Percentiles rank a stretch among this genome's conserved stretches.
Conservation (phyloP, 2,113 vertebrate species). For the Myiozetetes cayanensis region DNA sequence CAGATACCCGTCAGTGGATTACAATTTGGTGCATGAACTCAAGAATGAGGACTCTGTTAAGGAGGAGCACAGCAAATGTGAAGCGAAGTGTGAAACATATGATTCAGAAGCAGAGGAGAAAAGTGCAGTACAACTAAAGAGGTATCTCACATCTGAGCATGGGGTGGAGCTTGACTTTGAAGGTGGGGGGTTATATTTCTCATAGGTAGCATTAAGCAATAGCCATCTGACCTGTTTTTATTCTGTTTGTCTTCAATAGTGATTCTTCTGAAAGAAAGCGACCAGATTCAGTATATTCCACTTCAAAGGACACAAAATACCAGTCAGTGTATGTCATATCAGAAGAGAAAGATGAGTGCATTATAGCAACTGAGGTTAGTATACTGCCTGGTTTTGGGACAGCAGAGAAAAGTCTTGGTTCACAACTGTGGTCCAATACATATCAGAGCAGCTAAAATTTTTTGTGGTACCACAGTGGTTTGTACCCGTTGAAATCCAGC, state of each 20-base stretch:
- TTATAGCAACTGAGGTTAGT: slow-evolving; percentile 98
- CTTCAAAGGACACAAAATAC: slow-evolving; percentile 94
- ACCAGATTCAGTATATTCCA: slow-evolving; percentile 77
- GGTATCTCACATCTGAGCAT: slow-evolving; percentile 65
- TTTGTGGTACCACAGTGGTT: neutral
- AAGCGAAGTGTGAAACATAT: slow-evolving; percentile 81
- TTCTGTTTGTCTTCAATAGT: slow-evolving; percentile 70
- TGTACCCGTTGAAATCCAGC: neutral
- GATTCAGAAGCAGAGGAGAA: slow-evolving; percentile 83
- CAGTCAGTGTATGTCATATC: slow-evolving; percentile 98
- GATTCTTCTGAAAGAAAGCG: slow-evolving; percentile 83
- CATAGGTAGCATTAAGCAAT: neutral
- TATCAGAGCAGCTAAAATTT: neutral
- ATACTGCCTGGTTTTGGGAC: neutral
- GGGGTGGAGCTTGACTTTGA: neutral
- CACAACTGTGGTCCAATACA: accelerated
- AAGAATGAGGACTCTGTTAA: slow-evolving; percentile 82
- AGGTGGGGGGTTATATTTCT: neutral
- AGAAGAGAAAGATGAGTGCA: slow-evolving; percentile 95
- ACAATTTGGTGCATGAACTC: slow-evolving; percentile 93
- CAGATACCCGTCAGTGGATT: slow-evolving; percentile 90
- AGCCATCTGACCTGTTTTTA: slow-evolving; percentile 16
- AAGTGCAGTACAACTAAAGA: slow-evolving; percentile 81
- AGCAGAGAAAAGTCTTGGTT: neutral
- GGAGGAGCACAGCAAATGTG: slow-evolving; percentile 79